These are phyloP conservation scores for Syncerus caffer DNA, from an alignment of 2,797 vertebrate genomes.

Conservation along the genomic window DNA sequence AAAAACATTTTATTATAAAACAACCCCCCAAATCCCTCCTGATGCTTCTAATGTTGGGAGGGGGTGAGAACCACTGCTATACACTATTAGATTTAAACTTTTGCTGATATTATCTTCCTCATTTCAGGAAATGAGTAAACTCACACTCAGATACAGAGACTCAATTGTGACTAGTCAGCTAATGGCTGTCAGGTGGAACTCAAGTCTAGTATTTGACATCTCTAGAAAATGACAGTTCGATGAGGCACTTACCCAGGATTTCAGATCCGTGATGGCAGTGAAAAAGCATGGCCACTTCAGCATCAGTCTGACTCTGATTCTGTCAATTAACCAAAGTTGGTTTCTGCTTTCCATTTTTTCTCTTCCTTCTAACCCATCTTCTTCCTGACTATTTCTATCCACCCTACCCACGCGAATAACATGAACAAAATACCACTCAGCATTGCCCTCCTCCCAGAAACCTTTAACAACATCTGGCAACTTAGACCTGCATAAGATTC, in stretches of 20 bases:
- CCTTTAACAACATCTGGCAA: neutral
- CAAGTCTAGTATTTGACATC: neutral
- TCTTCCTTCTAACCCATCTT: neutral
- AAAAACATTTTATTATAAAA: neutral
- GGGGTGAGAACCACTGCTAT: neutral
- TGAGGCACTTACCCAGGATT: neutral
- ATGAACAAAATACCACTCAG: neutral
- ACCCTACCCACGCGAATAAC: neutral
- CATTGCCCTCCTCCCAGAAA: neutral
- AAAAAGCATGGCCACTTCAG: neutral
- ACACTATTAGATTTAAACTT: neutral
- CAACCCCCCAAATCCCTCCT: neutral
- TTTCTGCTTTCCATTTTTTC: neutral
- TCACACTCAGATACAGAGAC: neutral
- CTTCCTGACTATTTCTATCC: neutral
- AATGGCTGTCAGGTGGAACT: neutral
- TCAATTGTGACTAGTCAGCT: neutral
- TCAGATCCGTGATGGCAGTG: neutral
- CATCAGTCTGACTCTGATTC: neutral
- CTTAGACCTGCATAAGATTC: neutral
- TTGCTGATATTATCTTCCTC: neutral
- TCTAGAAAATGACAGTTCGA: neutral
- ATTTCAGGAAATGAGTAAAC: neutral
- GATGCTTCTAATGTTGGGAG: neutral
- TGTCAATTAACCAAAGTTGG: neutral